Base-by-base conservation (phyloP, 2,888 invertebrate species). In the Corythucha ciliata region DNA sequence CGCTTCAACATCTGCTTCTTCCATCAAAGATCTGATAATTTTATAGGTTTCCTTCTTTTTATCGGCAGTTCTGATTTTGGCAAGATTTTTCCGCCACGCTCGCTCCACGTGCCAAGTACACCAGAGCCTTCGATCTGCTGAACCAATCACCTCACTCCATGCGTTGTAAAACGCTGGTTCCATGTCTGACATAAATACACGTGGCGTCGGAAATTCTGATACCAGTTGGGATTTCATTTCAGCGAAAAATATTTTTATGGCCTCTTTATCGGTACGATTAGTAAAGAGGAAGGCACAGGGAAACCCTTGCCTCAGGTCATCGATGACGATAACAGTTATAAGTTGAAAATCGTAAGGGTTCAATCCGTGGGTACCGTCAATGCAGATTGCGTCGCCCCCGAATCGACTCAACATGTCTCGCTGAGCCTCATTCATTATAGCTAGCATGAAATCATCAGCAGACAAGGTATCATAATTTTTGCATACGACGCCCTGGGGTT, bases 51-150 rank as follows among this genome's bases (percentile, higher is more conserved):
- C 25, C 3, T 25, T 5, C 27, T 26, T 25, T 40, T 49, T 41
- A 24, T 59, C 58, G 18, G 49, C 46, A 1, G 41, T 22, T 42
- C 55, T 54, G 7, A 61, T 56, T 48, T 57, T 54, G n/a, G 7
- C 10, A 25, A 62, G 36, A 49, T 61, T 59, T 47, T 58, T 56
- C 39, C 55, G 48, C 62, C 61, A 61, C 10, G 60, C 57, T 53
- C 57, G 54, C 6, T 60, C 54, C 33, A 60, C 59, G 37, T 44
- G 58, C 34, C 52, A 61, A 52, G 33, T 42, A 46, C 16, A 52
- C n/a, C 26, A 41, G 26, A 42, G 36, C 8, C 49, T 41, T 36
- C 36, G 20, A n/a, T 50, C 53, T n/a, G n/a, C n/a, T n/a, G n/a
- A n/a, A n/a, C n/a, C n/a, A 60, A 61, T 61, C 7, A 57, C 56